These are phyloP conservation scores for Gnatocerus cornutus DNA, from an alignment of 2,888 invertebrate genomes.

Conservation along the genomic window DNA sequence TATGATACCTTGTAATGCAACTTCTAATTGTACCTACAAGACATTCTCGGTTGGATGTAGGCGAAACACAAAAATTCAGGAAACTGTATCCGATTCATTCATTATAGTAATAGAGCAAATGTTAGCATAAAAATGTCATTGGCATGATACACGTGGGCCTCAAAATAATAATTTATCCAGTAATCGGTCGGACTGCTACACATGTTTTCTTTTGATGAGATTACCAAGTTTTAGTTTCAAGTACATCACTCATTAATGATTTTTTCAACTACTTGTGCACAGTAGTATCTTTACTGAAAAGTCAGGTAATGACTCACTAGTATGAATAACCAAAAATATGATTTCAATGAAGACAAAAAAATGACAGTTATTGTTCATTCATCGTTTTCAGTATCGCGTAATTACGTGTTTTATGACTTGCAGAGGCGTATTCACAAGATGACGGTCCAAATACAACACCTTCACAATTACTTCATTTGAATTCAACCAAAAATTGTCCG, in stretches of 20 bases:
- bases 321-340: not conserved
- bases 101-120: constrained; percentile 1
- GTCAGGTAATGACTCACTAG: not conserved
- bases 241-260: not conserved
- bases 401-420: constrained; percentile 34
- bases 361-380: constrained; percentile 15
- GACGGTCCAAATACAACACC: constrained; percentile 48
- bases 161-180: constrained; percentile 21
- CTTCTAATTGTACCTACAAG: constrained; percentile 15
- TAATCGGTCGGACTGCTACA: constrained; percentile 24
- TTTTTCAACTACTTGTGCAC: not conserved
- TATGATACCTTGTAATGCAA: constrained; percentile 10
- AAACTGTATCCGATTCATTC: constrained; percentile 21
- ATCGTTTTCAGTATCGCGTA: not conserved
- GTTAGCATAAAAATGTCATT: constrained; percentile 35
- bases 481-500: constrained; percentile 52
- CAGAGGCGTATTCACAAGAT: constrained; percentile 49
- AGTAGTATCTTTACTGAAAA: not conserved
- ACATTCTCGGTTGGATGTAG: constrained; percentile 3
- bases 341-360: constrained; percentile 1
- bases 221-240: constrained; percentile 11
- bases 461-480: constrained; percentile 36
- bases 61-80: constrained; percentile 10
- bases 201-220: constrained; percentile 31
- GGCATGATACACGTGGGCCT: constrained; percentile 31